Conservation (phyloP, 2,888 invertebrate species). For the Acleris emargana region DNA sequence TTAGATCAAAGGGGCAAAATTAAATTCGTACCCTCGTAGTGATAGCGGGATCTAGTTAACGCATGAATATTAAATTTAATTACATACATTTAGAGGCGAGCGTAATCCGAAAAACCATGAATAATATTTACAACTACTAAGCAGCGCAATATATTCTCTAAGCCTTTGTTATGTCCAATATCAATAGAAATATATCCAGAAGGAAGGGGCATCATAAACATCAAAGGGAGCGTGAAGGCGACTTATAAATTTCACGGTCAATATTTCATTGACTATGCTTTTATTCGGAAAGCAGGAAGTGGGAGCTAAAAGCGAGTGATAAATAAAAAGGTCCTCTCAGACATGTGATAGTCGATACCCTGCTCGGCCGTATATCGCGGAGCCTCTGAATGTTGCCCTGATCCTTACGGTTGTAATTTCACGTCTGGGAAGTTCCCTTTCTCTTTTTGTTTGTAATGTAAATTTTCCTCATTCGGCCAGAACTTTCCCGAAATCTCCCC, state of each 20-base stretch:
- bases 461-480: slow-evolving; percentile 63
- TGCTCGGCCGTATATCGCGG: slow-evolving; percentile 51
- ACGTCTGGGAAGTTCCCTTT: slow-evolving; percentile 60
- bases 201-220: slow-evolving; percentile 25
- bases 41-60: slow-evolving; percentile 56
- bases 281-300: slow-evolving; percentile 48
- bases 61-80: slow-evolving; percentile 65
- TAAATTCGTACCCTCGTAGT: slow-evolving; percentile 58
- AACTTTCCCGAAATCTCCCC: slow-evolving; percentile 59
- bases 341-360: slow-evolving; percentile 37
- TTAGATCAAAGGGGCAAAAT: slow-evolving; percentile 65
- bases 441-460: slow-evolving; percentile 69
- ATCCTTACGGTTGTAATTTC: slow-evolving; percentile 62
- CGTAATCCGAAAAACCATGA: slow-evolving; percentile 30
- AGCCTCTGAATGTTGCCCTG: slow-evolving; percentile 50
- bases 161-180: slow-evolving; percentile 18
- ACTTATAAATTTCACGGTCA: slow-evolving; percentile 37
- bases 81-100: slow-evolving; percentile 42
- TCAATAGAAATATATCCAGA: slow-evolving; percentile 21
- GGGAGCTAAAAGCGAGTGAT: slow-evolving; percentile 52
- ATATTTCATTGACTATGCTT: slow-evolving; percentile 47
- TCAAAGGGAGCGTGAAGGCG: slow-evolving; percentile 33
- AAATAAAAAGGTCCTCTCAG: slow-evolving; percentile 53
- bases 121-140: slow-evolving; percentile 27
- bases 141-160: slow-evolving; percentile 14